Evolutionary conservation across 2,113 vertebrate species (phyloP).

Genomic region (Mobula hypostoma): DNA sequence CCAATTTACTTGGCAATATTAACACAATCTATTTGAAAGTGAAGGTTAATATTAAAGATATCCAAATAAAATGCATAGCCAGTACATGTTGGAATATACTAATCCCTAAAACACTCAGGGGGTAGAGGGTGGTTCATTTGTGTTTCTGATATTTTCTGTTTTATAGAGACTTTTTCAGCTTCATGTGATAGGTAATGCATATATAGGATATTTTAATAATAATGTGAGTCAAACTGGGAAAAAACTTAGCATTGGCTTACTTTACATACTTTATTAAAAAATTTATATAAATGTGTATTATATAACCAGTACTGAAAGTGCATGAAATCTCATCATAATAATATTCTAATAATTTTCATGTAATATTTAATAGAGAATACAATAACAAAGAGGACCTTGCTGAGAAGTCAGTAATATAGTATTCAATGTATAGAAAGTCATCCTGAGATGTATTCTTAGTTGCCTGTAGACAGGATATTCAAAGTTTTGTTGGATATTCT

Average conservation of each 20-base stretch:
- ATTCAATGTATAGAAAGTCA: background rate
- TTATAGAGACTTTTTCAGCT: background rate
- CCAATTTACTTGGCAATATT: background rate
- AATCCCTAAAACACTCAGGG: background rate
- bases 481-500: background rate
- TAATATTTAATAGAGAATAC: background rate
- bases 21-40: constrained; percentile 18
- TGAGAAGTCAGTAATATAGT: background rate
- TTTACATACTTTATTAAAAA: background rate
- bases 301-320: background rate
- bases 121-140: background rate
- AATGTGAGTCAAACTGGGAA: constrained; percentile 19
- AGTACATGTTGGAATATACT: background rate
- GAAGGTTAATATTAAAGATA: background rate
- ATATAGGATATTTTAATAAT: background rate
- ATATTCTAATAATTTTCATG: background rate
- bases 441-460: background rate
- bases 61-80: background rate
- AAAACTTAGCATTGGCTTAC: background rate
- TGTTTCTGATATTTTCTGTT: background rate
- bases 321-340: background rate
- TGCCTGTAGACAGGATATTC: background rate
- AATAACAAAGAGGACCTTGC: background rate
- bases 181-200: background rate
- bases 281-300: background rate